Percentiles rank a stretch among this genome's conserved stretches.
Conservation (phyloP, 2,113 vertebrate genomes). For the Cottus gobio region DNA sequence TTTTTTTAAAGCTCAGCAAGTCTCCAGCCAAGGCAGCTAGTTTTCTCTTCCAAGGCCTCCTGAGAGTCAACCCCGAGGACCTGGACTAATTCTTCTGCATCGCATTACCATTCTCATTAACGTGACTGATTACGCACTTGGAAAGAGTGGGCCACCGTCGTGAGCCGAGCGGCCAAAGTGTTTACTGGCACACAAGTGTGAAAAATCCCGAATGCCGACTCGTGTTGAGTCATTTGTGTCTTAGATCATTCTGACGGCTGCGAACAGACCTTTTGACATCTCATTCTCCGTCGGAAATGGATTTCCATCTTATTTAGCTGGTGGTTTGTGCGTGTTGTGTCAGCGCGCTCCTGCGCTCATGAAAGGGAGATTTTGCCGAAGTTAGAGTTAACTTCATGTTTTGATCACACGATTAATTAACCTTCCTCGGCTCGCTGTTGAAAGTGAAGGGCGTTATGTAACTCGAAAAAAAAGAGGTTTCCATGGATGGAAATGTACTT, state of each 20-base stretch:
- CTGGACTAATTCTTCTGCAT: conserved; percentile 67
- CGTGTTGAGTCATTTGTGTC: conserved; percentile 65
- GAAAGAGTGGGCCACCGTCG: conserved; percentile 38
- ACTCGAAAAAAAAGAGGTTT: neutral
- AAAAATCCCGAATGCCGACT: conserved; percentile 66
- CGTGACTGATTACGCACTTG: conserved; percentile 64
- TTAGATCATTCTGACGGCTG: conserved; percentile 60
- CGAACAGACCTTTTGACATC: conserved; percentile 57
- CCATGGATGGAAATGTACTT: neutral
- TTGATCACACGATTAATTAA: conserved; percentile 34
- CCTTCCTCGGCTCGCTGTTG: neutral
- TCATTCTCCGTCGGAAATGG: conserved; percentile 57
- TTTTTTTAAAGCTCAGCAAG: conserved; percentile 42
- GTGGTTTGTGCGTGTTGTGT: conserved; percentile 20
- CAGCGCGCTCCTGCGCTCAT: conserved; percentile 15
- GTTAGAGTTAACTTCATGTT: conserved; percentile 12
- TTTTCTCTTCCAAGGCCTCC: conserved; percentile 44
- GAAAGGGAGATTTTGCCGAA: conserved; percentile 17
- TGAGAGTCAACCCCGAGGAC: conserved; percentile 60
- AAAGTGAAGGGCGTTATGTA: conserved; percentile 1
- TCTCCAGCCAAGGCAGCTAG: conserved; percentile 34
- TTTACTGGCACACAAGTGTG: conserved; percentile 63
- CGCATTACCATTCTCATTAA: conserved; percentile 76
- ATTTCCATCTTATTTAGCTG: conserved; percentile 53
- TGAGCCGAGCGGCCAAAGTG: conserved; percentile 52